Percentiles rank a stretch among this genome's conserved stretches.
These are phyloP conservation scores for Orthochromis malagaraziensis DNA, from an alignment of 2,113 vertebrate genomes.

Conservation along the genomic window DNA sequence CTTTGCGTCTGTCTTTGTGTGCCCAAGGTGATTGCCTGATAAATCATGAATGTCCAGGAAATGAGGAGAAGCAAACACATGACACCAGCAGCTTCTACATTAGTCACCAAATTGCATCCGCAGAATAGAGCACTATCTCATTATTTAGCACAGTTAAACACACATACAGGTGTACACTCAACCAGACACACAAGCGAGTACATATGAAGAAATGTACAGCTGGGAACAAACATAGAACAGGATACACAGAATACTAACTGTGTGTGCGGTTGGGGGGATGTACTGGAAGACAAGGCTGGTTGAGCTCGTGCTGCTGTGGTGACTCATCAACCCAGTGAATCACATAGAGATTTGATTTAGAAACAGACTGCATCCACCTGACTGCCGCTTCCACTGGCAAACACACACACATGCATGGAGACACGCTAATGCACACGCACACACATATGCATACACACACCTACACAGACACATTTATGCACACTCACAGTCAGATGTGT, in stretches of 20 bases:
- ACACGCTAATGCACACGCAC: neutral
- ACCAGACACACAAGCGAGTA: neutral
- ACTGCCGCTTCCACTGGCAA: neutral
- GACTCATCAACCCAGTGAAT: slow-evolving; percentile 59
- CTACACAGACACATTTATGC: neutral
- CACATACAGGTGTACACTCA: neutral
- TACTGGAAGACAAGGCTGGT: neutral
- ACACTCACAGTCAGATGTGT: neutral
- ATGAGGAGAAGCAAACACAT: slow-evolving; percentile 41
- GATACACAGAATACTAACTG: neutral
- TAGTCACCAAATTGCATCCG: slow-evolving; percentile 41
- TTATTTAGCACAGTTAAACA: neutral
- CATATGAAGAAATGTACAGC: neutral
- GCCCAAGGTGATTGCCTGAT: slow-evolving; percentile 29
- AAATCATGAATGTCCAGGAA: slow-evolving; percentile 50
- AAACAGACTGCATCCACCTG: slow-evolving; percentile 42
- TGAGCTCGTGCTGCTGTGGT: slow-evolving; percentile 42
- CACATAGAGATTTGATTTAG: slow-evolving; percentile 47
- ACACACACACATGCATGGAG: neutral
- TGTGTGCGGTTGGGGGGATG: neutral
- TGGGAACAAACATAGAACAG: neutral
- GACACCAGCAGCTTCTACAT: slow-evolving; percentile 55
- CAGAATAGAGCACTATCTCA: slow-evolving; percentile 14
- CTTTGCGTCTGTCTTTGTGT: neutral
- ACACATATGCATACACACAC: neutral